A percentile compares a stretch with the other conserved stretches of the same genome.
These are phyloP conservation scores for Sebastiscus albofasciatus DNA, from an alignment of 2,797 vertebrate species.

Conservation along the genomic window DNA sequence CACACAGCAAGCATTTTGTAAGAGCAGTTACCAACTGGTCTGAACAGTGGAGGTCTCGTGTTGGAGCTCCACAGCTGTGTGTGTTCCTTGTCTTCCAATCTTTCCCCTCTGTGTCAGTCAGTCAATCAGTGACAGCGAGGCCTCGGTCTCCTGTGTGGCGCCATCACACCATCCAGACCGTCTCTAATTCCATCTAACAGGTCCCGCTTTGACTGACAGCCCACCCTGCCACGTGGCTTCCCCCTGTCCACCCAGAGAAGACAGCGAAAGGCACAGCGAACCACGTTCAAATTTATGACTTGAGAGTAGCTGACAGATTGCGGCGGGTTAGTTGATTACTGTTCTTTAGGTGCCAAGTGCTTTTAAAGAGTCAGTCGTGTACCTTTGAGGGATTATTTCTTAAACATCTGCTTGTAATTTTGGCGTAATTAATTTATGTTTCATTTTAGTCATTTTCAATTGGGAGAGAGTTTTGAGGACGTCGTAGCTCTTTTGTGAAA, in stretches of 20 bases:
- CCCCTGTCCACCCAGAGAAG: conserved; percentile 13
- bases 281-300: background rate
- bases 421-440: conserved; percentile 32
- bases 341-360: conserved; percentile 10
- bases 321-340: conserved; percentile 9
- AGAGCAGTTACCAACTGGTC: background rate
- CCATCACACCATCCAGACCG: conserved; percentile 29
- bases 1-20: background rate
- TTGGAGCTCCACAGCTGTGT: conserved; percentile 11
- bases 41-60: conserved; percentile 8
- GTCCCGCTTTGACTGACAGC: conserved; percentile 46
- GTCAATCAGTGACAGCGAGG: conserved; percentile 29
- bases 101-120: conserved; percentile 27
- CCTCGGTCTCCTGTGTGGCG: conserved; percentile 23
- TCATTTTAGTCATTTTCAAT: conserved; percentile 36
- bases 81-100: conserved; percentile 23
- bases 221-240: background rate
- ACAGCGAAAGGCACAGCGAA: conserved; percentile 16
- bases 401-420: conserved; percentile 45
- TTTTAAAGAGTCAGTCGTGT: conserved; percentile 19
- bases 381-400: conserved; percentile 4
- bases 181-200: conserved; percentile 40
- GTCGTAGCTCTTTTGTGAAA: conserved; percentile 1
- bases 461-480: conserved; percentile 4
- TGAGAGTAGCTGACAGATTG: conserved; percentile 25